These are phyloP conservation scores for Peribatodes rhomboidaria DNA, from an alignment of 2,888 invertebrate genomes.

Conservation along the genomic window DNA sequence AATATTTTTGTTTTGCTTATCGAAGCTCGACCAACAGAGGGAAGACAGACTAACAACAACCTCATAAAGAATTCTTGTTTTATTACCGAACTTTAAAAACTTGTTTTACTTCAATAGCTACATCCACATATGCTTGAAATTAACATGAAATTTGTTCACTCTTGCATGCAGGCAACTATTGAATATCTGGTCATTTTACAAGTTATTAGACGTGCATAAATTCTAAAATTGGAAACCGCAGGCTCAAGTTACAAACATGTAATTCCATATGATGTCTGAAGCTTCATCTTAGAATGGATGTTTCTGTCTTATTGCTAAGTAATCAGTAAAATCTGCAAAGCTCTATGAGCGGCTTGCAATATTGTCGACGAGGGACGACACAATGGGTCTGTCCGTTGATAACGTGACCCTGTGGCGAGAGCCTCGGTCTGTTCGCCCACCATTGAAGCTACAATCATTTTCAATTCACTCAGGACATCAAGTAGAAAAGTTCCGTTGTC, in stretches of 20 bases:
- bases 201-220: background rate
- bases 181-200: too few species aligned
- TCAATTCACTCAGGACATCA: background rate
- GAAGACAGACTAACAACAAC: background rate
- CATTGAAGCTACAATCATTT: background rate
- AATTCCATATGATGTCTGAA: conserved; percentile 8
- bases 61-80: background rate
- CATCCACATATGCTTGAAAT: too few species aligned
- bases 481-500: background rate
- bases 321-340: conserved; percentile 61
- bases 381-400: conserved; percentile 42
- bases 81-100: background rate
- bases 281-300: conserved; percentile 27
- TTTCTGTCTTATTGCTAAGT: conserved; percentile 6
- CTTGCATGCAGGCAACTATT: too few species aligned
- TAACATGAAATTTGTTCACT: too few species aligned
- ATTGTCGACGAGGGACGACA: conserved; percentile 51
- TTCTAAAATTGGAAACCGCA: background rate
- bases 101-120: too few species aligned
- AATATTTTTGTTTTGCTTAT: conserved; percentile 3
- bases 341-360: conserved; percentile 76
- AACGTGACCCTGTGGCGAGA: conserved; percentile 44
- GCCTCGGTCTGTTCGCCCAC: conserved; percentile 24
- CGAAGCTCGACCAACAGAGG: background rate
- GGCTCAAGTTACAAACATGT: background rate